Evolutionary conservation across 1,140 invertebrate species (phyloP).

Genomic region (Andrena cerasifolii): DNA sequence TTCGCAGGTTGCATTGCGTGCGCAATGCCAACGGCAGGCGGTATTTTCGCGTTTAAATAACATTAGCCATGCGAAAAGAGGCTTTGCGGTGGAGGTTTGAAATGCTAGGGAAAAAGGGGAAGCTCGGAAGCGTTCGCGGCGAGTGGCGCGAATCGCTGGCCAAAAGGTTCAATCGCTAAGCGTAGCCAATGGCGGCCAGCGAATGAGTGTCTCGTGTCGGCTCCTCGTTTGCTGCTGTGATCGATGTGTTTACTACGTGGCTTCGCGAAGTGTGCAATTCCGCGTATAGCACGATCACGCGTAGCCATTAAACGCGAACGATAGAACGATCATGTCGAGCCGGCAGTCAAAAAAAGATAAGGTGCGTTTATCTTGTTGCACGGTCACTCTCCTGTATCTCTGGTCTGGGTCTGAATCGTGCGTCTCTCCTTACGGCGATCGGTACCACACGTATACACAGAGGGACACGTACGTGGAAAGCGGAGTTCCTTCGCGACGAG

Average conservation of each 20-base stretch:
- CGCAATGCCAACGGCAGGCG: background rate
- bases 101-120: constrained; percentile 31
- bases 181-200: constrained; percentile 66
- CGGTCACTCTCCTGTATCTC: constrained; percentile 14
- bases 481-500: constrained; percentile 15
- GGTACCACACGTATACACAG: constrained; percentile 15
- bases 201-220: constrained; percentile 63
- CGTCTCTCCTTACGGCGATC: constrained; percentile 25
- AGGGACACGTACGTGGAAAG: background rate
- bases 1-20: background rate
- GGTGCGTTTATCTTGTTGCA: constrained; percentile 71
- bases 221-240: constrained; percentile 51
- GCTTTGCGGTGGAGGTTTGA: background rate
- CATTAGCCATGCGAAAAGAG: background rate
- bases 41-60: background rate
- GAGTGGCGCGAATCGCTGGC: constrained; percentile 43
- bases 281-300: constrained; percentile 48
- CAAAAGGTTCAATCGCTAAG: constrained; percentile 39
- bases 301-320: constrained; percentile 41
- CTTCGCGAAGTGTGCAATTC: constrained; percentile 45
- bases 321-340: constrained; percentile 77
- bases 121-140: background rate
- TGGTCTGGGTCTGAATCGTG: constrained; percentile 29
- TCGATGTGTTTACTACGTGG: constrained; percentile 58
- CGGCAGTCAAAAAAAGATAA: constrained; percentile 80